A percentile compares a stretch with the other conserved stretches of the same genome.
Evolutionary conservation across 2,888 invertebrate genomes (phyloP).

Genomic region (Scaptomyza tumidula): DNA sequence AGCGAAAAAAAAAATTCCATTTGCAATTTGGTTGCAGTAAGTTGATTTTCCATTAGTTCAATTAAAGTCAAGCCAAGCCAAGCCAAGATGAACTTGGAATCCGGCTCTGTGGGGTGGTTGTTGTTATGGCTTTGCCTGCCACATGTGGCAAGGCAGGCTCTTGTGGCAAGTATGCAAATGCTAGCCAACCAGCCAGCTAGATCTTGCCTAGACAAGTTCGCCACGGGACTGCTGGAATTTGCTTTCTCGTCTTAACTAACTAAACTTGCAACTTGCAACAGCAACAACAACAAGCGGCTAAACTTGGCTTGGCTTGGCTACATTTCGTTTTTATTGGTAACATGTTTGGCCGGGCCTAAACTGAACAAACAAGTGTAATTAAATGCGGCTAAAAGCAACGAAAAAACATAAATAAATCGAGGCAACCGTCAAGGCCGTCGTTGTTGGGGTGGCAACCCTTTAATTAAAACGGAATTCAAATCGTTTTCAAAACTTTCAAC

Average conservation of each 20-base stretch:
- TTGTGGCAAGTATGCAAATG: no score
- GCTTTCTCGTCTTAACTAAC: constrained; percentile 61
- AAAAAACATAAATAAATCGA: constrained; percentile 17
- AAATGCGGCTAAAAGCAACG: constrained; percentile 19
- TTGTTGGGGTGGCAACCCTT: constrained; percentile 17
- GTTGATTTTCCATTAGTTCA: no score
- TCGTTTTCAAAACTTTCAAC: no score
- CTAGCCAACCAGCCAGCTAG: constrained; percentile 10
- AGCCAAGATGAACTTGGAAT: no score
- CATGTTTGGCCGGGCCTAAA: constrained; percentile 56
- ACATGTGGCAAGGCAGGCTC: no score
- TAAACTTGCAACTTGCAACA: constrained; percentile 2
- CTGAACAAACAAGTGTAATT: constrained; percentile 39
- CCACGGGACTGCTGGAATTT: constrained; percentile 63
- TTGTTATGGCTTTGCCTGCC: not conserved
- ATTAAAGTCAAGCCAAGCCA: no score
- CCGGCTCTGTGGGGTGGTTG: not conserved
- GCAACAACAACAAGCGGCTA: constrained; percentile 14
- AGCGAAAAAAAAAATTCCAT: constrained; percentile 9
- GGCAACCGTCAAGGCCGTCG: constrained; percentile 40
- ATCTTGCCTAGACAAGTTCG: constrained; percentile 33
- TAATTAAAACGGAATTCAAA: not conserved
- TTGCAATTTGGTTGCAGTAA: no score
- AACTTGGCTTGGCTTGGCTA: constrained; percentile 40
- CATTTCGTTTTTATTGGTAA: constrained; percentile 78